Base-by-base conservation (phyloP, 1,140 invertebrate species). In the Heliconius melpomene region DNA sequence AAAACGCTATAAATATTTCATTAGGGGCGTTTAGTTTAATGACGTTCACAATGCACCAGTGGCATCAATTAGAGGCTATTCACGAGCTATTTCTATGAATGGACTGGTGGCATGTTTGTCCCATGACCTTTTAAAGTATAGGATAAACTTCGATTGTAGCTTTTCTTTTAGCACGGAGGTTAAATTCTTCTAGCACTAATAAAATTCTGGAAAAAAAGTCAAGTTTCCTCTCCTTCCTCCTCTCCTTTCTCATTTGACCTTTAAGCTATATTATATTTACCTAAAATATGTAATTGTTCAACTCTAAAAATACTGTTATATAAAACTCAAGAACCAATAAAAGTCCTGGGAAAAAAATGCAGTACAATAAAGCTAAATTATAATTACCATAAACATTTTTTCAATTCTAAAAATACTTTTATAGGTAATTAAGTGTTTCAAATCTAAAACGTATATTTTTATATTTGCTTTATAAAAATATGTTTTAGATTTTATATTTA, bases 11-110 rank as follows among this genome's bases (percentile, higher is more conserved):
- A 84, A 88, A 89, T 89, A 89, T 90, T 91, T 84, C 86, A 91
- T 91, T 82, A 88, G 79, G 75, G 83, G 52, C 79, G 60, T 84
- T 46, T 16, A 46, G 84, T 89, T 87, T 89, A 89, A 89, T 89
- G 84, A 85, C 84, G 79, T 83, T 81, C 79, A 88, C 85, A 87
- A 89, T 91, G 83, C 85, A 86, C 80, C 84, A 84, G 82, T 85
- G 79, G 85, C 83, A 89, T 89, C 88, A 87, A 91, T 91, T 91
- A 89, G 85, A 87, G 82, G 84, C 83, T 80, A 86, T 87, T 88
- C 77, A 85, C 81, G 82, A 89, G 82, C 81, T 86, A 85, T 90
- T 86, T 87, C 87, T 80, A 75, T 80, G 75, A 77, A 54, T 80
- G 75, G 79, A 77, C 72, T 57, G 75, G 60, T 77, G 71, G 71